Evolutionary conservation across 2,797 vertebrate genomes (phyloP), one percentile per base, ranked within the genome.

Genomic region (Carapus acus): DNA sequence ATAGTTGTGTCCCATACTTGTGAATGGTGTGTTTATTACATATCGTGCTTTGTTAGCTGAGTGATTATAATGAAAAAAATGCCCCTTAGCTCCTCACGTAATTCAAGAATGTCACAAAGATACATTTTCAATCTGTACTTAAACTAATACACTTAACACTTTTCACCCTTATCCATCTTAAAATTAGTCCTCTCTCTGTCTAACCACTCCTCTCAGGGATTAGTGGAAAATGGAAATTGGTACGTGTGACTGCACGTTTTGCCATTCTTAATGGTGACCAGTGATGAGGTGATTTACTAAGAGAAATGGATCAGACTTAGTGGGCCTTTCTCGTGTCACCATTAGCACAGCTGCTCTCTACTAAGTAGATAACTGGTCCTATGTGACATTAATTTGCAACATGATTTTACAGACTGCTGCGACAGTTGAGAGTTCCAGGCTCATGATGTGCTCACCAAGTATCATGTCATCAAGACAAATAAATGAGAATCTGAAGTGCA

Each of bases 251-350:
- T 69, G 40, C 37, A 27, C 50, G 19, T 43, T 40, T 15, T 17
- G 49, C 1, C 67, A 38, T 40, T 33, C 50, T 73, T 58, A 78
- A 74, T 60, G 49, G 70, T 58, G 43, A 47, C 31, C 21, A 58
- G 65, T 64, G 54, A 79, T 69, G 65, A 76, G 73, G 79, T 77
- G 75, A 76, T 83, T 82, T 79, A 79, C 71, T 53, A 61, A 49
- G 63, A 73, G 84, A 75, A 60, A 65, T 31, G 88, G 87, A 88
- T 89, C 74, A 79, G 76, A 90, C 88, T 86, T 71, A 88, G 72
- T 49, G 21, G 40, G 61, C 31, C 73, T 70, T 81, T 83, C 84
- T 86, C 71, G 78, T 50, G 65, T 77, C 43, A 58, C 54, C 78
- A 71, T 66, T 65, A 65, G n/a, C n/a, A n/a, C n/a, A n/a, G n/a